Conservation (phyloP, 2,888 invertebrate species). For the Parasteatoda lunata region DNA sequence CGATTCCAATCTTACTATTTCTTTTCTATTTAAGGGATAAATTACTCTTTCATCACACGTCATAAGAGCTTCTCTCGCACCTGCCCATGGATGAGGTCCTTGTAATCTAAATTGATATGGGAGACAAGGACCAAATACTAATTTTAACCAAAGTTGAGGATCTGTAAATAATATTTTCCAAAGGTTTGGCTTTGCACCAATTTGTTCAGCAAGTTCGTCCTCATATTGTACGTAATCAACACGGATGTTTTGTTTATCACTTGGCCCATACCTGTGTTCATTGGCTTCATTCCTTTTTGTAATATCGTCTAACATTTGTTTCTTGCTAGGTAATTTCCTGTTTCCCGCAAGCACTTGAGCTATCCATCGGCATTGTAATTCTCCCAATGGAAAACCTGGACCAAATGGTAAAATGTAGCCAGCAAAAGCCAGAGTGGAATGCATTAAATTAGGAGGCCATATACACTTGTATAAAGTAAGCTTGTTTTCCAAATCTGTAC, state of each 20-base stretch:
- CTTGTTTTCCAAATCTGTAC: slow-evolving; percentile 11
- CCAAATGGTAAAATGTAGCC: slow-evolving; percentile 70
- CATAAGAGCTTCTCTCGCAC: neutral
- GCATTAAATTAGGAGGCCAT: slow-evolving; percentile 70
- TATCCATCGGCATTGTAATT: slow-evolving; percentile 68
- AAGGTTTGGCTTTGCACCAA: slow-evolving; percentile 74
- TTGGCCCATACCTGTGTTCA: slow-evolving; percentile 2
- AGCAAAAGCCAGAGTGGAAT: slow-evolving; percentile 71
- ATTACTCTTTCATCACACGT: neutral
- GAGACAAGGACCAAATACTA: neutral
- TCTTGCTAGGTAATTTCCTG: slow-evolving; percentile 15
- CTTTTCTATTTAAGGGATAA: neutral
- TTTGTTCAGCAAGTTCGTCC: slow-evolving; percentile 75
- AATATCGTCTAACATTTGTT: slow-evolving; percentile 33
- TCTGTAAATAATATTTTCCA: neutral
- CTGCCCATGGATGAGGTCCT: neutral
- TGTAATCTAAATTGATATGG: neutral
- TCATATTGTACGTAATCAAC: slow-evolving; percentile 73
- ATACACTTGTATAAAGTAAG: slow-evolving; percentile 70
- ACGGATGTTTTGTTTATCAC: slow-evolving; percentile 6
- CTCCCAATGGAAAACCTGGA: slow-evolving; percentile 65
- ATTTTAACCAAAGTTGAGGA: neutral
- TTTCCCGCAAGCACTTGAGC: slow-evolving; percentile 44
- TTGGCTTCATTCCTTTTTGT: slow-evolving; percentile 6
- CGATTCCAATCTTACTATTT: too few species aligned